Percentiles rank a stretch among this genome's conserved stretches.
Conservation (phyloP, 2,888 invertebrate genomes). For the Parapristionchus giblindavisi region DNA sequence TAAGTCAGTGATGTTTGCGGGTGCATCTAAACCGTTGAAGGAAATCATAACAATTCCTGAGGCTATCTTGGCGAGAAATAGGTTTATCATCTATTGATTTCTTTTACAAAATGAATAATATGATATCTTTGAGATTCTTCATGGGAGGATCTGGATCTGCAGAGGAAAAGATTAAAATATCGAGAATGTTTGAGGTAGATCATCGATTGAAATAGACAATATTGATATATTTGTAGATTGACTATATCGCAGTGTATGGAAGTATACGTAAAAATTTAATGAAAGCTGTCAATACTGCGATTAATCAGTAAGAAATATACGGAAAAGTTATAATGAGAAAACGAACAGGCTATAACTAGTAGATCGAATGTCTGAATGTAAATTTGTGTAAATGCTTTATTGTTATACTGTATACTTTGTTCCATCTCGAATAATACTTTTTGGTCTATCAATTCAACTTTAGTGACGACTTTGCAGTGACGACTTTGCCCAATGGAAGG, state of each 20-base stretch:
- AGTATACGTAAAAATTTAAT: not conserved
- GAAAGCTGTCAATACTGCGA: not conserved
- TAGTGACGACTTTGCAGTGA: no score
- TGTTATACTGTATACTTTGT: not conserved
- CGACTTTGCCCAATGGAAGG: not conserved
- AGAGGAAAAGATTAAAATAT: not conserved
- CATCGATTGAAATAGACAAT: not conserved
- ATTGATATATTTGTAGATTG: not conserved
- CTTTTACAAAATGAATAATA: not conserved
- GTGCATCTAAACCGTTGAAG: not conserved
- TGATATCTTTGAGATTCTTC: not conserved
- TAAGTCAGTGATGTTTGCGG: not conserved
- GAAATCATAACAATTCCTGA: conserved; percentile 10
- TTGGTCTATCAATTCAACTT: no score
- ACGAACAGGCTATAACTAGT: no score
- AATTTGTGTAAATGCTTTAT: no score
- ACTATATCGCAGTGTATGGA: conserved; percentile 1
- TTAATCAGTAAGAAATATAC: conserved; percentile 18
- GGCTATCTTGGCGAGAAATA: conserved; percentile 4
- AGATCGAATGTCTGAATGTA: no score
- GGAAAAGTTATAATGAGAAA: no score
- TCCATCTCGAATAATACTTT: not conserved
- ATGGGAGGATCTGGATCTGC: not conserved
- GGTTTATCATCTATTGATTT: not conserved
- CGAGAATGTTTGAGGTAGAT: conserved; percentile 2